Base-by-base conservation (phyloP, 2,797 vertebrate species). In the Cichlasoma orientale region DNA sequence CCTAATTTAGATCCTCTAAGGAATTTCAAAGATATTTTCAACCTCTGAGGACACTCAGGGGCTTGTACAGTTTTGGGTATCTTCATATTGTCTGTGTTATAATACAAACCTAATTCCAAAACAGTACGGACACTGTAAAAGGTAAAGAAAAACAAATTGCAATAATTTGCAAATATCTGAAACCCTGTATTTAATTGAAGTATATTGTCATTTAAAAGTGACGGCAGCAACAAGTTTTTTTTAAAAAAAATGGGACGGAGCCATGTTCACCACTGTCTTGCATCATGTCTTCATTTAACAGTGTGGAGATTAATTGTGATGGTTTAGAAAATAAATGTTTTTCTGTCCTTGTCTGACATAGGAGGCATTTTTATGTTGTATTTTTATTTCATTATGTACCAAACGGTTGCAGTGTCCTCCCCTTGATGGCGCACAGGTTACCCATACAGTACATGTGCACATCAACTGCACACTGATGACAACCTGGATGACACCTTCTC, bases 1-100 rank as follows among this genome's bases (percentile, higher is more conserved):
- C 66, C 68, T 44, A 54, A 31, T 72, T 56, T 47, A 69, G 36
- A 79, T 56, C 56, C 52, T 66, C 25, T 74, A 75, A 86, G 80
- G 31, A 61, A 69, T 79, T 52, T 8, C 0, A 70, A 59, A 77
- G 31, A 78, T 61, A 59, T 10, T 8, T 18, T 25, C 16, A 36
- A 50, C 21, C 29, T 56, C 7, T 0, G 1, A 70, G 18, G 7
- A 36, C 6, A 21, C 2, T 44, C 38, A 6, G 68, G 1, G 23
- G 19, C 2, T n/a, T n/a, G n/a, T 27, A 16, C 13, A 59, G 4
- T 57, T 75, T 8, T 84, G 59, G 52, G 6, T 36, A 44, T 81
- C 10, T 61, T 53, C 5, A 16, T 25, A 19, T 50, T 4, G 23
- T 50, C 7, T 77, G 44, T 19, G 6, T 1, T 50, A 31, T 50